Evolutionary conservation across 2,888 invertebrate species (phyloP).

Genomic region (Chelonus formosanus): DNA sequence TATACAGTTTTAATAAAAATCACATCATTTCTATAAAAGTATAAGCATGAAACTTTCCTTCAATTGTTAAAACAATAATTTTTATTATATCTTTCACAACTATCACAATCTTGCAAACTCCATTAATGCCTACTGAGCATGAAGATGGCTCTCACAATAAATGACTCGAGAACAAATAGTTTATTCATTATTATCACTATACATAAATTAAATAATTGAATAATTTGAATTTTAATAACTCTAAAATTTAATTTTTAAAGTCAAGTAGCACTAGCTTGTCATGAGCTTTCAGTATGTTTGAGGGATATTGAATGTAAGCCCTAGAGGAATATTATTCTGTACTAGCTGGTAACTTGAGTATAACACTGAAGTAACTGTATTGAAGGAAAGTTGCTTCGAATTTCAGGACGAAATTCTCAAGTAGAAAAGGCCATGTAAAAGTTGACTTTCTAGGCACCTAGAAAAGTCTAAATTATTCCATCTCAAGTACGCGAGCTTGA

Average conservation of each 20-base stretch:
- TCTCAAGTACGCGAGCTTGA: slow-evolving; percentile 24
- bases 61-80: too few species aligned
- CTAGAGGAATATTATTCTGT: slow-evolving; percentile 17
- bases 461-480: slow-evolving; percentile 35
- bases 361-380: slow-evolving; percentile 13
- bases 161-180: too few species aligned
- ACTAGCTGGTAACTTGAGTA: background rate
- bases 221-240: background rate
- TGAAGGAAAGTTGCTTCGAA: background rate
- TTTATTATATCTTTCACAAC: too few species aligned
- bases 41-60: too few species aligned
- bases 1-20: too few species aligned
- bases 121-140: too few species aligned
- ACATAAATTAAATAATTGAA: background rate
- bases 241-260: too few species aligned
- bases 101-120: too few species aligned
- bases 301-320: slow-evolving; percentile 23
- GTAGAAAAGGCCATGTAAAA: slow-evolving; percentile 14
- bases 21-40: too few species aligned
- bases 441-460: slow-evolving; percentile 13
- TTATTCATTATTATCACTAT: too few species aligned
- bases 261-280: background rate
- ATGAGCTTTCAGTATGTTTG: slow-evolving; percentile 3
- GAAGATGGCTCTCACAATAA: too few species aligned
- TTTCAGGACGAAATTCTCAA: slow-evolving; percentile 7